Evolutionary conservation across 2,113 vertebrate genomes (phyloP).

Genomic region (Sylvia atricapilla): DNA sequence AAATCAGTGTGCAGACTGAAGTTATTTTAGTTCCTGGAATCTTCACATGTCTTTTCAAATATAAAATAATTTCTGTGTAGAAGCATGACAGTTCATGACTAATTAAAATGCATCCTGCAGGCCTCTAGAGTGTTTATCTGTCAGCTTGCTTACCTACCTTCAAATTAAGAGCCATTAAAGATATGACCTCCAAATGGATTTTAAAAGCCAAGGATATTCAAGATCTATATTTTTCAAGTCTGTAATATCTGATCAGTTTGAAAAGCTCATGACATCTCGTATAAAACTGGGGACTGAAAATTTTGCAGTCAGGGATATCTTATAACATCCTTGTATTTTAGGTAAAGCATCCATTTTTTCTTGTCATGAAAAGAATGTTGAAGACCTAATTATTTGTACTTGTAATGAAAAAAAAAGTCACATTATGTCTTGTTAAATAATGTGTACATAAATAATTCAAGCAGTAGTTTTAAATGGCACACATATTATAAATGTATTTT

Average conservation of each 20-base stretch:
- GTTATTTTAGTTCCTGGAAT: slow-evolving; percentile 4
- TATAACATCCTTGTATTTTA: neutral
- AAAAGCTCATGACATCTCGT: neutral
- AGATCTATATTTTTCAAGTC: neutral
- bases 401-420: neutral
- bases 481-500: neutral
- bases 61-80: neutral
- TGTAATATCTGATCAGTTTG: neutral
- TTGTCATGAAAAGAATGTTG: neutral
- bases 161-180: neutral
- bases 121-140: neutral
- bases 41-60: slow-evolving; percentile 1
- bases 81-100: neutral
- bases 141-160: neutral
- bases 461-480: neutral
- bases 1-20: neutral
- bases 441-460: neutral
- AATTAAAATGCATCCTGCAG: slow-evolving; percentile 32
- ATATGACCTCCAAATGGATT: neutral
- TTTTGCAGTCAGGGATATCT: neutral
- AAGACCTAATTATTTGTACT: neutral
- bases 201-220: neutral
- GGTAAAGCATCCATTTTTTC: neutral
- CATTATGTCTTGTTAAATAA: neutral
- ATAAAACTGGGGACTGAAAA: neutral